Evolutionary conservation across 2,888 invertebrate genomes (phyloP).

Genomic region (Hedychridium roseum): DNA sequence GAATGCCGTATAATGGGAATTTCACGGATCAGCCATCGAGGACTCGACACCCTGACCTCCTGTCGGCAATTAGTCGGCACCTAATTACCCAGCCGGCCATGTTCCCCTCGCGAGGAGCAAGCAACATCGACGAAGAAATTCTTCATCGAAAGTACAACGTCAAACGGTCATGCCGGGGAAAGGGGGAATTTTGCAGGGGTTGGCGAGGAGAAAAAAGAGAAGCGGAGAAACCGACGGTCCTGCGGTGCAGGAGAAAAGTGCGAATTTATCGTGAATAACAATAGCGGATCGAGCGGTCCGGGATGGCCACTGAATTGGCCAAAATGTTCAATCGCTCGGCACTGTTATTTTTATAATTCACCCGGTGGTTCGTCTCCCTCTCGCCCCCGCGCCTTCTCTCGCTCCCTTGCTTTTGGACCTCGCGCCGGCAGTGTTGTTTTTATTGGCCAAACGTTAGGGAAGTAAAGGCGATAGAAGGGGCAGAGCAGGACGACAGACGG

Average conservation of each 20-base stretch:
- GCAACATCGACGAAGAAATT: no score
- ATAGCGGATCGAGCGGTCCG: slow-evolving; percentile 27
- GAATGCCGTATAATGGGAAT: no score
- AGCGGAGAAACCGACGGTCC: slow-evolving; percentile 6
- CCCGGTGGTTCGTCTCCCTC: slow-evolving; percentile 30
- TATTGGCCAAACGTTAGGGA: slow-evolving; percentile 56
- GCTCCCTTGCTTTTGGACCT: slow-evolving; percentile 22
- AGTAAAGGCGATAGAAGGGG: no score
- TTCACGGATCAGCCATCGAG: no score
- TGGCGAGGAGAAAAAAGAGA: background rate
- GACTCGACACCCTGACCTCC: no score
- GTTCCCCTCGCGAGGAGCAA: no score
- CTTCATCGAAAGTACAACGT: no score
- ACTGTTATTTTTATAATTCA: slow-evolving; percentile 62
- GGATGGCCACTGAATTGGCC: slow-evolving; percentile 45
- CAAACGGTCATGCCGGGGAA: background rate
- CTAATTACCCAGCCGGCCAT: no score
- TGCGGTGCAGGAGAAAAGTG: slow-evolving; percentile 12
- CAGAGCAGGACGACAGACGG: no score
- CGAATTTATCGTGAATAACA: slow-evolving; percentile 28
- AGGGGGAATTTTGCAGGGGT: background rate
- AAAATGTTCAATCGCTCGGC: slow-evolving; percentile 57
- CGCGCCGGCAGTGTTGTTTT: slow-evolving; percentile 54
- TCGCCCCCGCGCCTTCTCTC: slow-evolving; percentile 14
- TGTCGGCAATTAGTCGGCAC: background rate